Evolutionary conservation across 2,113 vertebrate species (phyloP).

Genomic region (Enhydra lutris): DNA sequence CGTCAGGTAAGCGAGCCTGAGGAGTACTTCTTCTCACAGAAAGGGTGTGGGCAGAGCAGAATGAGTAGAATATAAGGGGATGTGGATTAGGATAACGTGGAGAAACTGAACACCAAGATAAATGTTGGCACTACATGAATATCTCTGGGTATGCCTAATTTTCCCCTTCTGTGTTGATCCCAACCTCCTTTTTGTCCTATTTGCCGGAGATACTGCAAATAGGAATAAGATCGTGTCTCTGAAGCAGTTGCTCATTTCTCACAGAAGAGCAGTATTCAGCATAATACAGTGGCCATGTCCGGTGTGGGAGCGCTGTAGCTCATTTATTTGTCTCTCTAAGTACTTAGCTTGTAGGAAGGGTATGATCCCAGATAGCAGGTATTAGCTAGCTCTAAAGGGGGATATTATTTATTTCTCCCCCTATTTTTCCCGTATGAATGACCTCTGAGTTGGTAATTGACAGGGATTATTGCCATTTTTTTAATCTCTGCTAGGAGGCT

Average conservation of each 20-base stretch:
- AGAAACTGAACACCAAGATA: neutral
- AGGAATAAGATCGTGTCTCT: slow-evolving; percentile 30
- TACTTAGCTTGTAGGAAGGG: slow-evolving; percentile 50
- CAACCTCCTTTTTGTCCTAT: slow-evolving; percentile 6
- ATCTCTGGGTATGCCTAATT: neutral
- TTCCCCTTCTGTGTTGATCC: slow-evolving; percentile 1
- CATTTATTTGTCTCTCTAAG: neutral
- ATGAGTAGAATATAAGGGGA: neutral
- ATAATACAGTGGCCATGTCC: neutral
- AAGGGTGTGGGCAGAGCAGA: neutral
- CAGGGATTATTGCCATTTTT: slow-evolving; percentile 77
- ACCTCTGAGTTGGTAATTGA: slow-evolving; percentile 74
- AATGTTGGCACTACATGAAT: neutral
- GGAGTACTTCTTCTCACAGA: neutral
- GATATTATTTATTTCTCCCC: slow-evolving; percentile 65
- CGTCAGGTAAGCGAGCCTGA: slow-evolving; percentile 3
- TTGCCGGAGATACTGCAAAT: neutral
- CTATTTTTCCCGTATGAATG: slow-evolving; percentile 70
- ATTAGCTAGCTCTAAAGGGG: slow-evolving; percentile 47
- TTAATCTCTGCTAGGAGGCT: slow-evolving; percentile 89
- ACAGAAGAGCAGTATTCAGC: slow-evolving; percentile 10
- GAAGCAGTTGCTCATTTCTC: slow-evolving; percentile 3
- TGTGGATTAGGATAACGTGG: neutral
- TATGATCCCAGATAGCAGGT: slow-evolving; percentile 10
- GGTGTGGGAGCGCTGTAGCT: slow-evolving; percentile 9